Percentiles rank a stretch among this genome's conserved stretches.
Evolutionary conservation across 2,113 vertebrate species (phyloP).

Genomic region (Emydocephalus ijimae): DNA sequence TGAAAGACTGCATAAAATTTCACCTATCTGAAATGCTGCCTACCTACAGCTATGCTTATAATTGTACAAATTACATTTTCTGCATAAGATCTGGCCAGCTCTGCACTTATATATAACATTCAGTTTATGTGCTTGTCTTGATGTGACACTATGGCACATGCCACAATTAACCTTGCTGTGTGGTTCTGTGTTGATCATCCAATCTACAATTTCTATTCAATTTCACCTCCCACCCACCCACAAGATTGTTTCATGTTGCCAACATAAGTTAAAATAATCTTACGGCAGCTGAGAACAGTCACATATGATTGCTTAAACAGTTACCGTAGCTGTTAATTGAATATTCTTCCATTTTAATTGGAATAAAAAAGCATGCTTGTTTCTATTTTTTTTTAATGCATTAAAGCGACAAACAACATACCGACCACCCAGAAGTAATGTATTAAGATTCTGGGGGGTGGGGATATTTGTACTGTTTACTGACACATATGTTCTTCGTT

Average conservation of each 20-base stretch:
- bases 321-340: conserved; percentile 51
- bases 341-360: conserved; percentile 50
- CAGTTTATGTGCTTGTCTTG: background rate
- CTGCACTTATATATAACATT: background rate
- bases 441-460: conserved; percentile 39
- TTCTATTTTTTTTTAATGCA: conserved; percentile 33
- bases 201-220: background rate
- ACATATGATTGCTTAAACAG: conserved; percentile 30
- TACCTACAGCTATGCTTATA: background rate
- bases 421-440: conserved; percentile 71
- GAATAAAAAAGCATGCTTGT: conserved; percentile 21
- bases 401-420: conserved; percentile 43
- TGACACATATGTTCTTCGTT: conserved; percentile 68
- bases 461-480: conserved; percentile 16
- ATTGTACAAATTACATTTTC: background rate
- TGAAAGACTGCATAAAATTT: background rate
- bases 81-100: background rate
- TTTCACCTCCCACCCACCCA: background rate
- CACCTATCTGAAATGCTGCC: background rate
- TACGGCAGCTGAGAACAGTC: conserved; percentile 18
- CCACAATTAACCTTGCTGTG: background rate
- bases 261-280: conserved; percentile 10
- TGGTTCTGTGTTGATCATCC: background rate
- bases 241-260: background rate
- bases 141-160: background rate